A percentile compares a stretch with the other conserved stretches of the same genome.
These are phyloP conservation scores for Zophobas atratus DNA, from an alignment of 1,140 invertebrate species.

Conservation along the genomic window DNA sequence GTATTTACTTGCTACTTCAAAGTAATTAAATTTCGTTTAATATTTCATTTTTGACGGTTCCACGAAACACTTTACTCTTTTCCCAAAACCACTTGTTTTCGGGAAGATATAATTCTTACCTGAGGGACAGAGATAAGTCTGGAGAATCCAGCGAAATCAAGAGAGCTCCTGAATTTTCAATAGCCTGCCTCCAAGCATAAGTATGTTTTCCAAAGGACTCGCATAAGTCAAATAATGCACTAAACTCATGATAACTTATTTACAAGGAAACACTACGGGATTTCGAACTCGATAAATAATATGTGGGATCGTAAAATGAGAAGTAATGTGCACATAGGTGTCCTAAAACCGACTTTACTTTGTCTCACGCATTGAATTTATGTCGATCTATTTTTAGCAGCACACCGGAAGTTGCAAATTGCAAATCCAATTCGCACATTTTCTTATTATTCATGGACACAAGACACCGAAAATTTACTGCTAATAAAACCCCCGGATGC, in stretches of 20 bases:
- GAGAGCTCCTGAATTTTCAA: slow-evolving; percentile 42
- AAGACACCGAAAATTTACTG: slow-evolving; percentile 3
- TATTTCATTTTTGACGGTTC: not conserved
- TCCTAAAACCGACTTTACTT: slow-evolving; percentile 7
- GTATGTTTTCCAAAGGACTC: slow-evolving; percentile 35
- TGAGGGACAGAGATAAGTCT: slow-evolving; percentile 32
- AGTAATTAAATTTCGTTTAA: slow-evolving; percentile 22
- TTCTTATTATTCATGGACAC: slow-evolving; percentile 1
- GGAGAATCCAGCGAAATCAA: slow-evolving; percentile 33
- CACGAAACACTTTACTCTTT: slow-evolving; percentile 21
- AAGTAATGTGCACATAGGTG: slow-evolving; percentile 20
- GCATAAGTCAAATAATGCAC: slow-evolving; percentile 37
- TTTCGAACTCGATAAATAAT: slow-evolving; percentile 36
- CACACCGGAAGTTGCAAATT: not conserved
- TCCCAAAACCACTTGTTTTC: slow-evolving; percentile 33
- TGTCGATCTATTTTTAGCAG: not conserved
- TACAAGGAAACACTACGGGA: slow-evolving; percentile 22
- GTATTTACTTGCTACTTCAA: not conserved
- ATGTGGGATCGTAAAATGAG: slow-evolving; percentile 20
- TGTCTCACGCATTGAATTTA: not conserved
- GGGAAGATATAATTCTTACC: slow-evolving; percentile 39
- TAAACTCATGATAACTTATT: slow-evolving; percentile 36
- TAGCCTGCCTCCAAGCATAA: slow-evolving; percentile 29
- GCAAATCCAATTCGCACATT: not conserved
- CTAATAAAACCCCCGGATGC: not conserved